Evolutionary conservation across 2,113 vertebrate species (phyloP).

Genomic region (Opisthocomus hoazin): DNA sequence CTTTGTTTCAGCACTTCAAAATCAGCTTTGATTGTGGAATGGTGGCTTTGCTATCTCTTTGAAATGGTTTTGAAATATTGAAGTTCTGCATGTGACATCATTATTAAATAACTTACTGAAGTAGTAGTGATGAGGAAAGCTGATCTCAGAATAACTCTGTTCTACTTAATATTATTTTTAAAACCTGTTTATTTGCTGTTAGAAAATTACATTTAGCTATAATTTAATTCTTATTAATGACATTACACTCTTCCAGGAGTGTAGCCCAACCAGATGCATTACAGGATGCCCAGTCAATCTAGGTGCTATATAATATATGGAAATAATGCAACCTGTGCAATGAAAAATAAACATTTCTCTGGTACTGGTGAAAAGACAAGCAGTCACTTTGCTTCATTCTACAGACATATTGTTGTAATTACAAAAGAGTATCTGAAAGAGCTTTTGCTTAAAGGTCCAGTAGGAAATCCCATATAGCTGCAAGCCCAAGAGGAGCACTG

Average conservation of each 20-base stretch:
- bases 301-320: not conserved
- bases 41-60: not conserved
- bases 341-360: not conserved
- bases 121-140: not conserved
- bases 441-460: not conserved
- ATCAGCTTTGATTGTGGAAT: constrained; percentile 38
- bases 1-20: constrained; percentile 60
- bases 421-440: not conserved
- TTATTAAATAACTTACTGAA: not conserved
- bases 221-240: not conserved
- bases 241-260: not conserved
- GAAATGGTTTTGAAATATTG: constrained; percentile 20
- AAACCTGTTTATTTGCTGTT: not conserved
- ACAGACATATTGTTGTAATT: not conserved
- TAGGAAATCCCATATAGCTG: not conserved
- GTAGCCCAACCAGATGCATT: not conserved
- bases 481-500: not conserved
- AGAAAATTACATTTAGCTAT: not conserved
- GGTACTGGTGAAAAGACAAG: not conserved
- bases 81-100: not conserved
- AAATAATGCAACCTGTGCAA: not conserved
- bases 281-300: not conserved
- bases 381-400: not conserved
- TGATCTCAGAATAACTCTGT: not conserved
- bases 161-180: not conserved